Evolutionary conservation across 2,888 invertebrate species (phyloP).

Genomic region (Epirrhoe tristata): DNA sequence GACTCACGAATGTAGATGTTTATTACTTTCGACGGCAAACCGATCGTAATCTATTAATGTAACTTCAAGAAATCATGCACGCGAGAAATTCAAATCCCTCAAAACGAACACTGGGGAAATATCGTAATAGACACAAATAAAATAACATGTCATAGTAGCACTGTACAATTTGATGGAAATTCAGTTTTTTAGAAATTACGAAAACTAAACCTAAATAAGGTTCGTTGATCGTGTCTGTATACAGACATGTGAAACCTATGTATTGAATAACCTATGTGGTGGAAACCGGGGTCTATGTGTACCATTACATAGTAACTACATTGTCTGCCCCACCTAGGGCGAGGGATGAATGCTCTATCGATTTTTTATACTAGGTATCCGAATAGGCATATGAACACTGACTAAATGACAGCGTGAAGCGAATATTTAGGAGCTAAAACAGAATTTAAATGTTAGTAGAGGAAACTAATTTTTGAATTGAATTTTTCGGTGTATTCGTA

Average conservation of each 20-base stretch:
- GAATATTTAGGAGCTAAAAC: not conserved
- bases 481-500: no score
- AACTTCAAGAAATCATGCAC: not conserved
- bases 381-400: slow-evolving; percentile 44
- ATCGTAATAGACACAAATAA: not conserved
- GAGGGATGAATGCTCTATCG: slow-evolving; percentile 71
- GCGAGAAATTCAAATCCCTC: no score
- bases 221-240: not conserved
- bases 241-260: slow-evolving; percentile 9
- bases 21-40: slow-evolving; percentile 53
- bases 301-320: slow-evolving; percentile 20
- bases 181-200: no score
- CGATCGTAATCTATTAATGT: slow-evolving; percentile 26
- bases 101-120: no score
- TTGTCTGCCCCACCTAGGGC: slow-evolving; percentile 35
- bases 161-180: no score
- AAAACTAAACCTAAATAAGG: not conserved
- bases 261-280: slow-evolving; percentile 11
- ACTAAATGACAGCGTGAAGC: slow-evolving; percentile 25
- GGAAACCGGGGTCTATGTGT: slow-evolving; percentile 29
- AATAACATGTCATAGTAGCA: not conserved
- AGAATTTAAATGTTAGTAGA: not conserved
- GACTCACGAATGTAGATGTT: slow-evolving; percentile 48
- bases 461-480: no score
- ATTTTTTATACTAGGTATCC: slow-evolving; percentile 55